Conservation (phyloP, 2,113 vertebrate species). For the Actenoides hombroni region DNA sequence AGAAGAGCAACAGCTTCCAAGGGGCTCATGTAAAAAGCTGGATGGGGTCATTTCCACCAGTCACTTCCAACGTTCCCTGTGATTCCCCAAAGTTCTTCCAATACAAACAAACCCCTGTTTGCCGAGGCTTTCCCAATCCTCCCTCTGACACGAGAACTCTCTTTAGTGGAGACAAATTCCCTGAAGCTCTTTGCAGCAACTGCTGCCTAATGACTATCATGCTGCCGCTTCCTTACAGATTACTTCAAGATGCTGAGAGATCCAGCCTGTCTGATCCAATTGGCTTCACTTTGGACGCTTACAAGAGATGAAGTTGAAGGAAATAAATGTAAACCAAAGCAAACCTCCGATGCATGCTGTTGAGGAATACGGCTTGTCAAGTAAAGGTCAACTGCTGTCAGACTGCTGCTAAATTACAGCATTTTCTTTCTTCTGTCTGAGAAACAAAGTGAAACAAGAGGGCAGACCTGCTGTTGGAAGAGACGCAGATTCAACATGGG, state of each 20-base stretch:
- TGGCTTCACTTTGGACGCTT: background rate
- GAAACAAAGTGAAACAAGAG: background rate
- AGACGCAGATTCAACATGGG: fast-evolving
- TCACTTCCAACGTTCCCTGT: background rate
- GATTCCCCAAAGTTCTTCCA: background rate
- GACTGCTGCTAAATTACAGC: background rate
- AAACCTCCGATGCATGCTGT: background rate
- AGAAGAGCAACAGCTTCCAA: background rate
- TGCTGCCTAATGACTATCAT: background rate
- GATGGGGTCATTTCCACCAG: background rate
- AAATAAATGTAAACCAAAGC: background rate
- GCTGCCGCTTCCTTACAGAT: background rate
- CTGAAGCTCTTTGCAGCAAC: background rate
- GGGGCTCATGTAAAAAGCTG: background rate
- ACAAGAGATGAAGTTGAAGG: background rate
- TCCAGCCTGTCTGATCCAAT: background rate
- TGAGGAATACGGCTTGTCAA: background rate
- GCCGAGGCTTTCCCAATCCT: background rate
- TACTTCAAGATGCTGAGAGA: background rate
- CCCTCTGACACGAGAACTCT: background rate
- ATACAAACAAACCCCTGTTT: background rate
- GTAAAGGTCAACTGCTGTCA: background rate
- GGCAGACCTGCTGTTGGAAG: background rate
- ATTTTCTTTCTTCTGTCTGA: background rate
- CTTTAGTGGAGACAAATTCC: background rate